Conservation (phyloP, 2,888 invertebrate genomes). For the Leucophenga montana region DNA sequence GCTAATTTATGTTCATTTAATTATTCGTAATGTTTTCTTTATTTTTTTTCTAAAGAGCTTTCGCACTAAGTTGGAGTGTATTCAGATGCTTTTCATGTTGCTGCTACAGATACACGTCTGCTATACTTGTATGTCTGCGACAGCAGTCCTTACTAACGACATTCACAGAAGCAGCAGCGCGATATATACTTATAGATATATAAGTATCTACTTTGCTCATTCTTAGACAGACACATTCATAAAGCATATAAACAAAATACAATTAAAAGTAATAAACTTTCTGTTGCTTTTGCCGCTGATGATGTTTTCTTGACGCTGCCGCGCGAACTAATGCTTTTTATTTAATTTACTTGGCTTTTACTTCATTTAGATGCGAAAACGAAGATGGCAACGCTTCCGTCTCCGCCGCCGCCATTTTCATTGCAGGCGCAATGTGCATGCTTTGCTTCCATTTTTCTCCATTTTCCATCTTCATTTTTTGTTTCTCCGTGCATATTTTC, state of each 20-base stretch:
- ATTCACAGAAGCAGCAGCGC: too few relatives aligned
- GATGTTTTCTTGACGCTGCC: too few relatives aligned
- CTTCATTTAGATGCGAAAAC: conserved; percentile 43
- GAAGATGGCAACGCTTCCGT: not conserved
- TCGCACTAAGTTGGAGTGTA: not conserved
- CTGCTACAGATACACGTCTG: not conserved
- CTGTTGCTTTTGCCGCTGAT: conserved; percentile 7
- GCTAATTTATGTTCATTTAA: conserved; percentile 28
- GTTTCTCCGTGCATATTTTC: not conserved
- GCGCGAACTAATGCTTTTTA: conserved; percentile 42
- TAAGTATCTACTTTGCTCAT: too few relatives aligned
- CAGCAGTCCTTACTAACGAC: not conserved
- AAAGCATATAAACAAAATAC: conserved; percentile 28
- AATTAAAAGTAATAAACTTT: conserved; percentile 42
- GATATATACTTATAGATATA: too few relatives aligned
- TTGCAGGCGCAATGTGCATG: not conserved
- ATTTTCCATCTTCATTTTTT: not conserved
- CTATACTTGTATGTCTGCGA: not conserved
- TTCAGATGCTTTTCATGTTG: not conserved
- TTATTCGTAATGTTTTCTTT: conserved; percentile 25
- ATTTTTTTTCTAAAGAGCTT: not conserved
- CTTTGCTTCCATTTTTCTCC: not conserved
- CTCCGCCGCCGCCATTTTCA: too few relatives aligned
- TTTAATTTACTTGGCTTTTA: conserved; percentile 47
- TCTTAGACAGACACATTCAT: not conserved